Evolutionary conservation across 2,113 vertebrate genomes (phyloP).

Genomic region (Cephalopterus ornatus): DNA sequence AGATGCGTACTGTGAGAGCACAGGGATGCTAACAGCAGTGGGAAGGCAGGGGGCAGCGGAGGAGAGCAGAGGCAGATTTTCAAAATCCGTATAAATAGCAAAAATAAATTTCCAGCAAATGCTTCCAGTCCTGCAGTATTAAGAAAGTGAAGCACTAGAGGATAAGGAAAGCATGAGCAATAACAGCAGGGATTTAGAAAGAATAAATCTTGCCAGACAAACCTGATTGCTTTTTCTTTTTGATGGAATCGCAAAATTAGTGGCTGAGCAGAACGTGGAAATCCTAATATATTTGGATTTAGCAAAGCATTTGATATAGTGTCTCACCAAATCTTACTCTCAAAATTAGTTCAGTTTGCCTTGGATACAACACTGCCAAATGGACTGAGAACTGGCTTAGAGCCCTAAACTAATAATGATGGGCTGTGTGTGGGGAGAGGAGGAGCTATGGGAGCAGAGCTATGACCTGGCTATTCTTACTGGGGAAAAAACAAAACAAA

Average conservation of each 20-base stretch:
- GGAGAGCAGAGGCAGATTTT: constrained; percentile 44
- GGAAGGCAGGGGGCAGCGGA: constrained; percentile 35
- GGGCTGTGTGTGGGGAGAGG: background rate
- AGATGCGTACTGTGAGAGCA: background rate
- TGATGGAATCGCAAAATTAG: constrained; percentile 66
- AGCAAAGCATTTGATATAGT: constrained; percentile 60
- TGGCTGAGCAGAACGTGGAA: constrained; percentile 55
- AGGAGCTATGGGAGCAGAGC: background rate
- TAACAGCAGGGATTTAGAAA: constrained; percentile 64
- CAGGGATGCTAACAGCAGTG: background rate
- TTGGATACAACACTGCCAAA: constrained; percentile 38
- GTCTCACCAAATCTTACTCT: constrained; percentile 48
- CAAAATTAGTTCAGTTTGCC: constrained; percentile 65
- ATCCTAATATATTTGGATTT: constrained; percentile 70
- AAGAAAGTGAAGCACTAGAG: constrained; percentile 55
- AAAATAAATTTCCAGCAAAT: constrained; percentile 53
- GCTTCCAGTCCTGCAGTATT: constrained; percentile 54
- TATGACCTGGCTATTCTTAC: background rate
- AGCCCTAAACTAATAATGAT: background rate
- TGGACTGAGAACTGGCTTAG: constrained; percentile 41
- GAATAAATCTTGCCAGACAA: constrained; percentile 67
- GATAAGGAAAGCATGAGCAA: constrained; percentile 64
- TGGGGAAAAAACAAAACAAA: background rate
- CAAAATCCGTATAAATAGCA: constrained; percentile 46
- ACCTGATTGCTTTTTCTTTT: constrained; percentile 69